Evolutionary conservation across 2,888 invertebrate genomes (phyloP).

Genomic region (Drosophila kanekoi): DNA sequence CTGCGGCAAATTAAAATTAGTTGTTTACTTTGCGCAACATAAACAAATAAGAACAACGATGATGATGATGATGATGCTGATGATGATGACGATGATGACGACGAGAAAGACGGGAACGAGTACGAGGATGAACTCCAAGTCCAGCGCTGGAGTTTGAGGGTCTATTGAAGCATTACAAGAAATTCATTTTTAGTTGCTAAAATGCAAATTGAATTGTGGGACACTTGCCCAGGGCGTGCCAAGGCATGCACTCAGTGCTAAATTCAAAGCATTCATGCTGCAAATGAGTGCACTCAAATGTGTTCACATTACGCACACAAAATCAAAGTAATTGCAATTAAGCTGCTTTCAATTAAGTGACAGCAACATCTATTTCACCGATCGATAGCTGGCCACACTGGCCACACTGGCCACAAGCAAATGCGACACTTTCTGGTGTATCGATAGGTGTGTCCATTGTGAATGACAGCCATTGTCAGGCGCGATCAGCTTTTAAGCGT

Average conservation of each 20-base stretch:
- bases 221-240: conserved; percentile 37
- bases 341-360: neutral
- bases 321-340: conserved; percentile 9
- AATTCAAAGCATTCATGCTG: conserved; percentile 23
- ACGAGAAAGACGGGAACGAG: conserved; percentile 3
- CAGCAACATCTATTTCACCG: neutral
- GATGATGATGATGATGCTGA: conserved; percentile 24
- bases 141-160: conserved; percentile 19
- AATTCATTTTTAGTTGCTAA: conserved; percentile 57
- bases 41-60: conserved; percentile 75
- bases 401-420: too few relatives aligned
- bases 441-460: neutral
- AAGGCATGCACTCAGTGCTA: conserved; percentile 6
- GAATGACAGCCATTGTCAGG: neutral
- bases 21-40: conserved; percentile 80
- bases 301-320: conserved; percentile 1
- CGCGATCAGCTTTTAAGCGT: neutral
- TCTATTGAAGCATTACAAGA: conserved; percentile 62
- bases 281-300: conserved; percentile 33
- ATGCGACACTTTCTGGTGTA: too few relatives aligned
- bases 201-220: conserved; percentile 69
- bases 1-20: conserved; percentile 81
- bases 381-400: conserved; percentile 1
- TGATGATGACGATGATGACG: conserved; percentile 18
- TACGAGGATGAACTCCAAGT: conserved; percentile 7